Evolutionary conservation across 35 echinoderm and acorn worm genomes (phyloP), one percentile per base, ranked within the genome.

Genomic region (Chiridota heheva): DNA sequence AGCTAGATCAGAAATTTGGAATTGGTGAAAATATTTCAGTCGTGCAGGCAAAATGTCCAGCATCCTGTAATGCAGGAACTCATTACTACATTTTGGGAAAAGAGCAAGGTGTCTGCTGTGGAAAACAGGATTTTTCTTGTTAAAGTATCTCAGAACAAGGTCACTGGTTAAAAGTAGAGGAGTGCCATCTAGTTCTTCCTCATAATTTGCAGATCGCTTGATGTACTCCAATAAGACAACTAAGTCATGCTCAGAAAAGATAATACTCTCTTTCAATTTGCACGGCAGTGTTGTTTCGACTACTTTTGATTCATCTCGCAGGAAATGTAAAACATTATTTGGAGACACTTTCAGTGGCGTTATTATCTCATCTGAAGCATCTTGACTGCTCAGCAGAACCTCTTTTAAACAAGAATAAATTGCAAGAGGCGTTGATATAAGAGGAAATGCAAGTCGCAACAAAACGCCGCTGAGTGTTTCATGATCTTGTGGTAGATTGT

Each of bases 131-230:
- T 58, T 27, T 28, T 5, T 17, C 22, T 29, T 40, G 39, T 40
- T 67, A 4, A 90, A 90, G 27, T 4, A 46, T 51, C 70, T 5
- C 7, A 90, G 42, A 0, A 24, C n/a, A 1, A 6, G 34, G 77
- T 90, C 87, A 70, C 69, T 36, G 2, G 87, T 90, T 0, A 90
- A 51, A 0, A 90, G 81, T 35, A 90, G 25, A 30, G 87, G 87
- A 7, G 78, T 2, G 3, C 60, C 63, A 44, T 90, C 42, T 60
- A 90, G 46, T 36, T 58, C 45, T 12, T 61, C 26, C n/a, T 49
- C 5, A 27, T 69, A 84, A 7, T 67, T 39, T 20, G 36, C 35
- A 12, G 6, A 6, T 40, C 70, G 58, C 33, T 70, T 77, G 27
- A 82, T 36, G 68, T 84, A 90, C 3, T 90, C 22, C 0, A 84